Conservation (phyloP, 2,888 invertebrate species). For the Palloptera scutellata region DNA sequence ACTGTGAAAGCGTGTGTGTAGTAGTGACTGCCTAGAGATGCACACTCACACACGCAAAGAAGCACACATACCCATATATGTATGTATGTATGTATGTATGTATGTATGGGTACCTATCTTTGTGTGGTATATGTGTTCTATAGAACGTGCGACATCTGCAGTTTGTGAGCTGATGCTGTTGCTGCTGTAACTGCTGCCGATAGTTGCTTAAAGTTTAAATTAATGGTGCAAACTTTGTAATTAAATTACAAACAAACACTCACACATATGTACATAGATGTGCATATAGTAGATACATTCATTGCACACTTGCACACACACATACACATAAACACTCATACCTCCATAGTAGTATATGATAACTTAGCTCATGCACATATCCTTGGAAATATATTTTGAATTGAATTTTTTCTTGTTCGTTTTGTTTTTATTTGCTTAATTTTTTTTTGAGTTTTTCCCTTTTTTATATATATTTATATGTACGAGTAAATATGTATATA, state of each 20-base stretch:
- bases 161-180: no score
- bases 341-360: not conserved
- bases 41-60: no score
- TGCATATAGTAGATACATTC: not conserved
- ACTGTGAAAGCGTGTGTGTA: no score
- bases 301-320: conserved; percentile 14
- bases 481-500: no score
- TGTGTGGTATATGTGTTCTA: not conserved
- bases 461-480: conserved; percentile 16
- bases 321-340: conserved; percentile 17
- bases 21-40: no score
- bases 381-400: conserved; percentile 31
- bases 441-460: conserved; percentile 30
- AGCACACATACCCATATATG: not conserved
- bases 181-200: conserved; percentile 32
- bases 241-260: conserved; percentile 50
- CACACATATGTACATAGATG: conserved; percentile 14
- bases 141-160: no score
- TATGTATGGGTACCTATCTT: not conserved
- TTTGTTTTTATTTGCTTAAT: conserved; percentile 6
- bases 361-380: not conserved
- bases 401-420: conserved; percentile 37
- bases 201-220: conserved; percentile 55
- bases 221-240: conserved; percentile 59
- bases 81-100: not conserved